phyloP scores from a whole-genome alignment of 2,113 vertebrate species.

The Steatornis caripensis region DNA sequence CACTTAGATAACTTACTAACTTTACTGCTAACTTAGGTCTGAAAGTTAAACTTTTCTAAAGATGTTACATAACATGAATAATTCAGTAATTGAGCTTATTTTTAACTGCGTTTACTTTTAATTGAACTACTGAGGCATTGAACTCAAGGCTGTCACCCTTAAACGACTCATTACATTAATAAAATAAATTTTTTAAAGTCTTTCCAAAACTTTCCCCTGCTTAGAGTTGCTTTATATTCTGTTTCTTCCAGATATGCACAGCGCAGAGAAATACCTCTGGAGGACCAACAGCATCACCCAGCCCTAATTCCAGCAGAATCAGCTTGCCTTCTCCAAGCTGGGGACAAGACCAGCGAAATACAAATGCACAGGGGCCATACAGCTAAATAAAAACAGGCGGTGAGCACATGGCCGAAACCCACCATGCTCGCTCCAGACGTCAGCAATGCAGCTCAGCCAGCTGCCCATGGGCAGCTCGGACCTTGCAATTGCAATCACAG shows the following conservation, averaged over 20 bases:
- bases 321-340: neutral
- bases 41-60: neutral
- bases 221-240: neutral
- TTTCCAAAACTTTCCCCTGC: neutral
- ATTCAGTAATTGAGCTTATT: conserved; percentile 37
- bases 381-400: neutral
- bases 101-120: neutral
- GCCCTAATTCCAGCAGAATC: neutral
- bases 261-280: neutral
- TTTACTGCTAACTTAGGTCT: neutral
- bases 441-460: accelerated
- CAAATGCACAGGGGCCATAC: neutral
- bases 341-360: neutral
- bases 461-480: accelerated
- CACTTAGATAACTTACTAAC: neutral
- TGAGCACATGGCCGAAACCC: accelerated
- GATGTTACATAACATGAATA: conserved; percentile 31
- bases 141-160: neutral
- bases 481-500: neutral
- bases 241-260: neutral
- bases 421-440: accelerated
- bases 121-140: neutral
- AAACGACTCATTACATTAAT: neutral
- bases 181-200: neutral
- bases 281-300: neutral